Evolutionary conservation across 2,888 invertebrate genomes (phyloP), one percentile per base, ranked within the genome.

Genomic region (Deilephila porcellus): DNA sequence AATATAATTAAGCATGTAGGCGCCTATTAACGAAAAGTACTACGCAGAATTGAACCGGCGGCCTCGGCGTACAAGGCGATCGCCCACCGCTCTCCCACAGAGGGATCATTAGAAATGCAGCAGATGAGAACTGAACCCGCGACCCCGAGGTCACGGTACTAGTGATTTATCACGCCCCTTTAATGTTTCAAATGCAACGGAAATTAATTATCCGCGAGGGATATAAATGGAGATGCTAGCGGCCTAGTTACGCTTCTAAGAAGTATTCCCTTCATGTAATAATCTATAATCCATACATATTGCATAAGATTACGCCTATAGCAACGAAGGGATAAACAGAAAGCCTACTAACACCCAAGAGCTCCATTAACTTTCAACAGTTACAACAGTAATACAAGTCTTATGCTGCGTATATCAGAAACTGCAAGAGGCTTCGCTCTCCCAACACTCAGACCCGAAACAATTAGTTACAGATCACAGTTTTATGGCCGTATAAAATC

Each of bases 111-210:
- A 37, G 20, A 37, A 64, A 37, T 20, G 29, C 29, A 60, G 14
- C 45, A 52, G 67, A 67, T 45, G 45, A 25, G 25, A 52, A 25
- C 5, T 25, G 52, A 67, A 67, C 67, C 52, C 45, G 52, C 67
- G 67, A 67, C 67, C 67, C 52, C 67, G 67, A 67, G 67, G 67
- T 52, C 67, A 67, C 67, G 52, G n/a, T 56, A 52, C 67, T 17
- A 67, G 67, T 25, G 45, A 67, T 67, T 52, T 37, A 64, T 64
- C 64, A 67, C 20, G 64, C 25, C 67, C 67, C 52, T 67, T 45
- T 67, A 67, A 52, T 67, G 67, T 25, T 52, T 20, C 45, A 64
- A 32, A n/a, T 17, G 52, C 67, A 67, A 29, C 52, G 67, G 25
- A 67, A 52, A 67, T 67, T 67, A 25, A 67, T 67, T 67, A 67